Conservation (phyloP, 2,113 vertebrate genomes). For the Cyphomyrus plagiostoma region DNA sequence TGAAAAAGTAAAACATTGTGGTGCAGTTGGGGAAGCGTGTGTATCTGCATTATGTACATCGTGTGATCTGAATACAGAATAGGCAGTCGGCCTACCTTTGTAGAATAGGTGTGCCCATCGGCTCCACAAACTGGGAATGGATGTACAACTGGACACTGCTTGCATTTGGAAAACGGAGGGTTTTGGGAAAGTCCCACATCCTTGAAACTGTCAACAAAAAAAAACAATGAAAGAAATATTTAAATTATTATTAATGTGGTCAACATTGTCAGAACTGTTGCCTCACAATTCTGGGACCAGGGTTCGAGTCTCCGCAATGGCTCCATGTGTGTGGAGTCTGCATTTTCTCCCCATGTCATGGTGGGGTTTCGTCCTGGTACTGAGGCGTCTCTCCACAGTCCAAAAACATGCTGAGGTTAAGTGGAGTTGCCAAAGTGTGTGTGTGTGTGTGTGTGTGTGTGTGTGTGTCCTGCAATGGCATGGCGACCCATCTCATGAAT, state of each 20-base stretch:
- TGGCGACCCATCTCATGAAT: not conserved
- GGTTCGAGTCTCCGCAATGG: not conserved
- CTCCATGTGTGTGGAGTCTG: not conserved
- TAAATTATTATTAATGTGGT: not conserved
- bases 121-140: conserved; percentile 83
- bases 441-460: not conserved
- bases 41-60: not conserved
- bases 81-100: conserved; percentile 60
- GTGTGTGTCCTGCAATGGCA: not conserved
- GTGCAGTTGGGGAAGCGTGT: not conserved
- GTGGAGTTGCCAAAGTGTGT: not conserved
- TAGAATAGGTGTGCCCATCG: conserved; percentile 85
- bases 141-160: conserved; percentile 76
- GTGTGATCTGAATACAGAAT: not conserved
- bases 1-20: not conserved
- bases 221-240: not conserved
- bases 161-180: conserved; percentile 73
- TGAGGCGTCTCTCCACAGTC: not conserved
- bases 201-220: conserved; percentile 67
- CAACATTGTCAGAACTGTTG: not conserved
- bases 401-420: not conserved
- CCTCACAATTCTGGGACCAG: not conserved
- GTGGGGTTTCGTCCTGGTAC: not conserved
- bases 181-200: conserved; percentile 72
- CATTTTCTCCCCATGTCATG: not conserved